phyloP scores from a whole-genome alignment of 2,888 invertebrate species.

The Metalampra italica region DNA sequence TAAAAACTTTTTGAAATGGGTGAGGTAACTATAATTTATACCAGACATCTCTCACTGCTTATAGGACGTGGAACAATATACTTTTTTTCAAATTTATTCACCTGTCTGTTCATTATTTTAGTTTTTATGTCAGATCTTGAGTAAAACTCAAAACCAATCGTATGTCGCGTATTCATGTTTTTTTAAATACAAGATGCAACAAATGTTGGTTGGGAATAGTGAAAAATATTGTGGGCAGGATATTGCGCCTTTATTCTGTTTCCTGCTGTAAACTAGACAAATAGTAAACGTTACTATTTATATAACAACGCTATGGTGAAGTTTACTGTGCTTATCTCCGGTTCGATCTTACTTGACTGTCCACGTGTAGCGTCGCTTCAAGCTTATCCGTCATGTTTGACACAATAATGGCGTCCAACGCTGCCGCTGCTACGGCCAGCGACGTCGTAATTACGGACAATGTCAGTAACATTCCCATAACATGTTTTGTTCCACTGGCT shows the following conservation, averaged over 20 bases:
- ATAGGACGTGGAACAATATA: slow-evolving; percentile 46
- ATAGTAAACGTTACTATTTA: too few relatives aligned
- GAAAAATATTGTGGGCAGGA: too few relatives aligned
- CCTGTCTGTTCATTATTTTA: slow-evolving; percentile 23
- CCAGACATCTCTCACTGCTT: slow-evolving; percentile 54
- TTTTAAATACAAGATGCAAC: too few relatives aligned
- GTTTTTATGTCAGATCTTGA: too few relatives aligned
- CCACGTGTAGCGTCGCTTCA: not conserved
- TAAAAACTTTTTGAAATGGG: slow-evolving; percentile 45
- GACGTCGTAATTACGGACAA: not conserved
- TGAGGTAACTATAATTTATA: slow-evolving; percentile 53
- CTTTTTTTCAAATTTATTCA: slow-evolving; percentile 29
- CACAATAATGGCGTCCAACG: slow-evolving; percentile 3
- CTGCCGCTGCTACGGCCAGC: not conserved
- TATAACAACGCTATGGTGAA: too few relatives aligned
- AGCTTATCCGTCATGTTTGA: slow-evolving; percentile 9
- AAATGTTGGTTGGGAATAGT: too few relatives aligned
- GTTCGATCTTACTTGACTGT: too few relatives aligned
- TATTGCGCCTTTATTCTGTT: too few relatives aligned
- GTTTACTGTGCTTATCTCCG: too few relatives aligned
- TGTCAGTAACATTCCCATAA: not conserved
- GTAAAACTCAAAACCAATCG: too few relatives aligned
- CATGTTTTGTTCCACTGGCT: not conserved
- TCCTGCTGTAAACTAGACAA: too few relatives aligned
- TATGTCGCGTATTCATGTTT: too few relatives aligned